Evolutionary conservation across 2,888 invertebrate genomes (phyloP).

Genomic region (Pseudanteris insignis): DNA sequence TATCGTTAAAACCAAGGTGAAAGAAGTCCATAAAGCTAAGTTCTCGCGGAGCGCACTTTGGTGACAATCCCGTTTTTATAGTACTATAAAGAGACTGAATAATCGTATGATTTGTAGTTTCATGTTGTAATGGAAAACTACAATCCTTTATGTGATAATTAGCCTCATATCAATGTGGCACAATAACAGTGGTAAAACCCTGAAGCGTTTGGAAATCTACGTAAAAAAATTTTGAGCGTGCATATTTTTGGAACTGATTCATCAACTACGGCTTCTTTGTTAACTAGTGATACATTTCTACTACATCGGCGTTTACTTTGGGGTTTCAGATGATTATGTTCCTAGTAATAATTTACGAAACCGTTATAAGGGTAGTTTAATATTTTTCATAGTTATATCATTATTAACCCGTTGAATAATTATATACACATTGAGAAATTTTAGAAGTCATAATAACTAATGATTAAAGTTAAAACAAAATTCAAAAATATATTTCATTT

Average conservation of each 20-base stretch:
- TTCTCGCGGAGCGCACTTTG: constrained; percentile 10
- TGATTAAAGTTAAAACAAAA: too few relatives aligned
- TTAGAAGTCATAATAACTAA: too few relatives aligned
- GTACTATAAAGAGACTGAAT: constrained; percentile 16
- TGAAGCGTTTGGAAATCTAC: constrained; percentile 10
- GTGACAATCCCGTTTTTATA: not conserved
- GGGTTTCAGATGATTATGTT: too few relatives aligned
- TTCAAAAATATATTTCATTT: too few relatives aligned
- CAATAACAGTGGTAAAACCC: constrained; percentile 5
- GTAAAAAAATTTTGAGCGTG: constrained; percentile 2
- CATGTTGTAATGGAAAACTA: constrained; percentile 14
- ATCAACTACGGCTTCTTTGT: too few relatives aligned
- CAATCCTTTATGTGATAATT: constrained; percentile 21
- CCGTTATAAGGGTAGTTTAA: too few relatives aligned
- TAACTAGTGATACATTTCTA: too few relatives aligned
- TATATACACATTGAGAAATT: too few relatives aligned
- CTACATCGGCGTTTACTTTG: too few relatives aligned
- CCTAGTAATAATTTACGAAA: too few relatives aligned
- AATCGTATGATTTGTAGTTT: constrained; percentile 24
- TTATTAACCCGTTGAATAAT: too few relatives aligned
- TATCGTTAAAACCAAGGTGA: not conserved
- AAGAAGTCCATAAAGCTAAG: constrained; percentile 11
- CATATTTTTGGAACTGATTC: not conserved
- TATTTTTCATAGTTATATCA: too few relatives aligned
- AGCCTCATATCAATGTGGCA: constrained; percentile 4